A percentile compares a stretch with the other conserved stretches of the same genome.
These are phyloP conservation scores for Hyposoter didymator DNA, from an alignment of 2,888 invertebrate species.

Conservation along the genomic window DNA sequence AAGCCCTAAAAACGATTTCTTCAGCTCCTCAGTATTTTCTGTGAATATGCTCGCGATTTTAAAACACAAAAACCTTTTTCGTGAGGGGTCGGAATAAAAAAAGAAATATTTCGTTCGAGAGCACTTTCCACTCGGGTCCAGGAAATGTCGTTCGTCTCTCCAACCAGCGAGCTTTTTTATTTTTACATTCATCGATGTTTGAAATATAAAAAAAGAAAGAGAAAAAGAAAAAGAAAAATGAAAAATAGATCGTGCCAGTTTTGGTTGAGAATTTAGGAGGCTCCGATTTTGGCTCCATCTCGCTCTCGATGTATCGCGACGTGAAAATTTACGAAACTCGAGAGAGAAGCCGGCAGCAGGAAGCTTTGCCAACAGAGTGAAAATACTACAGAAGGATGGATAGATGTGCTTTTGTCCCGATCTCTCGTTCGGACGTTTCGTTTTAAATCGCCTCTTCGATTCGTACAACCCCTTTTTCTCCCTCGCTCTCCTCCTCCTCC, in stretches of 20 bases:
- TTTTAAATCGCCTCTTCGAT: slow-evolving; percentile 67
- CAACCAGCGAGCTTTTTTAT: background rate
- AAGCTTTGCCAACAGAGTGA: slow-evolving; percentile 55
- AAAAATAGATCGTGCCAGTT: slow-evolving; percentile 2
- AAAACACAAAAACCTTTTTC: slow-evolving; percentile 66
- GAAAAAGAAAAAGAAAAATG: background rate
- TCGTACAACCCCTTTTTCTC: slow-evolving; percentile 26
- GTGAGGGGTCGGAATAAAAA: slow-evolving; percentile 39
- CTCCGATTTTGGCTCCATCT: slow-evolving; percentile 32
- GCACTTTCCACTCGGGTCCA: background rate
- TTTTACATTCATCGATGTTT: slow-evolving; percentile 5
- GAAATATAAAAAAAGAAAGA: background rate
- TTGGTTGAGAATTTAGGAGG: slow-evolving; percentile 24
- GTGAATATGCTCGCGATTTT: background rate
- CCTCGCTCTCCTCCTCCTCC: slow-evolving; percentile 23
- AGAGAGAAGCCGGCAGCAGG: slow-evolving; percentile 8
- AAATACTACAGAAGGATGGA: slow-evolving; percentile 64
- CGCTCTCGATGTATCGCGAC: slow-evolving; percentile 46
- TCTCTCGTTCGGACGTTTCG: slow-evolving; percentile 66
- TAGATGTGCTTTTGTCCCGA: slow-evolving; percentile 67
- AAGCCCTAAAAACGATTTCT: background rate
- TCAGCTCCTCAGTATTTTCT: background rate
- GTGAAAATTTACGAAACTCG: slow-evolving; percentile 57
- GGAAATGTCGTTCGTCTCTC: background rate
- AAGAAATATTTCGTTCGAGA: background rate